These are phyloP conservation scores for Mormyrus lacerda DNA, from an alignment of 2,113 vertebrate genomes.

Conservation along the genomic window DNA sequence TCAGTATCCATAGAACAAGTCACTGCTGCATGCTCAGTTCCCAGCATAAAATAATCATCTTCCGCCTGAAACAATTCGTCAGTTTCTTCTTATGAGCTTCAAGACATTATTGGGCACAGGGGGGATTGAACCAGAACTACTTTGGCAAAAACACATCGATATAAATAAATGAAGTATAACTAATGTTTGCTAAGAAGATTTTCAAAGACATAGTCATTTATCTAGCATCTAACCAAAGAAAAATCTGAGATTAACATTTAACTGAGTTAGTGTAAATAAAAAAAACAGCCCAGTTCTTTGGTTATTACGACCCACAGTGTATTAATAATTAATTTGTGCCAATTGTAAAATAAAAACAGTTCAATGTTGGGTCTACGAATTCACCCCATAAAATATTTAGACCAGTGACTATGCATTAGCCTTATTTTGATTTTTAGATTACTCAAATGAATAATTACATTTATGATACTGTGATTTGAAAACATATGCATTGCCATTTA, in stretches of 20 bases:
- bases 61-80: background rate
- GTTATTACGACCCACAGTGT: background rate
- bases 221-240: background rate
- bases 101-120: background rate
- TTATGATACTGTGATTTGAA: background rate
- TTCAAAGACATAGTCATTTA: background rate
- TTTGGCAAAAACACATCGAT: background rate
- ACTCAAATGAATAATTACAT: background rate
- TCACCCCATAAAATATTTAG: conserved; percentile 9
- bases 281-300: background rate
- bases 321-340: background rate
- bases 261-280: background rate
- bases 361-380: background rate
- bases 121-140: background rate
- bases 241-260: background rate
- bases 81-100: background rate
- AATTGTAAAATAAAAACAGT: conserved; percentile 4
- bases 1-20: background rate
- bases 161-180: background rate
- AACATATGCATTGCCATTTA: background rate
- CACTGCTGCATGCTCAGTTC: background rate
- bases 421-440: background rate
- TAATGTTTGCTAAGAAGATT: background rate
- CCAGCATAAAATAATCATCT: background rate
- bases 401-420: background rate